phyloP scores from a whole-genome alignment of 2,888 invertebrate species.

The Atethmia centrago region DNA sequence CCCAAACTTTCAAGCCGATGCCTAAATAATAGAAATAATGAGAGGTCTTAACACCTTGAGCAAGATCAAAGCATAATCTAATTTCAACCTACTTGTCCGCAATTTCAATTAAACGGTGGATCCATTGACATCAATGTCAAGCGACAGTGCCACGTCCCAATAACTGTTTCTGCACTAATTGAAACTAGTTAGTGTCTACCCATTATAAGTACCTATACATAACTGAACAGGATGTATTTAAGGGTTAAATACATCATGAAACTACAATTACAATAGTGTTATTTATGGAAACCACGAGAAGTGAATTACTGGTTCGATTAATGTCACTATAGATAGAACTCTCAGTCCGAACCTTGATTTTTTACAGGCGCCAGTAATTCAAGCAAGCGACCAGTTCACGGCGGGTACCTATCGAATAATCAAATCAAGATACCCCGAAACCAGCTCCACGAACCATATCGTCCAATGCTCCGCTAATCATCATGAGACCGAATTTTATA shows the following conservation, averaged over 20 bases:
- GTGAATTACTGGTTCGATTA: neutral
- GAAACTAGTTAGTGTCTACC: slow-evolving; percentile 19
- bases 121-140: slow-evolving; percentile 9
- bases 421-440: neutral
- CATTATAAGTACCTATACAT: no score
- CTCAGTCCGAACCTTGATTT: neutral
- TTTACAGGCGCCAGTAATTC: neutral
- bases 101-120: slow-evolving; percentile 19
- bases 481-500: neutral
- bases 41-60: neutral
- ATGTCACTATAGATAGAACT: neutral
- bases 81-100: slow-evolving; percentile 1
- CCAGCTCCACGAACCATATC: neutral
- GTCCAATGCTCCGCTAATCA: neutral
- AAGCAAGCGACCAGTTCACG: neutral
- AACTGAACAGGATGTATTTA: neutral
- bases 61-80: neutral
- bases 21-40: no score
- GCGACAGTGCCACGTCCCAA: neutral
- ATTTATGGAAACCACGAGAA: neutral
- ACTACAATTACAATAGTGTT: neutral
- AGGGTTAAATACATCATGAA: neutral
- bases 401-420: neutral
- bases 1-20: neutral
- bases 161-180: slow-evolving; percentile 33